Evolutionary conservation across 2,113 vertebrate genomes (phyloP), one percentile per base, ranked within the genome.

Genomic region (Mus spicilegus): DNA sequence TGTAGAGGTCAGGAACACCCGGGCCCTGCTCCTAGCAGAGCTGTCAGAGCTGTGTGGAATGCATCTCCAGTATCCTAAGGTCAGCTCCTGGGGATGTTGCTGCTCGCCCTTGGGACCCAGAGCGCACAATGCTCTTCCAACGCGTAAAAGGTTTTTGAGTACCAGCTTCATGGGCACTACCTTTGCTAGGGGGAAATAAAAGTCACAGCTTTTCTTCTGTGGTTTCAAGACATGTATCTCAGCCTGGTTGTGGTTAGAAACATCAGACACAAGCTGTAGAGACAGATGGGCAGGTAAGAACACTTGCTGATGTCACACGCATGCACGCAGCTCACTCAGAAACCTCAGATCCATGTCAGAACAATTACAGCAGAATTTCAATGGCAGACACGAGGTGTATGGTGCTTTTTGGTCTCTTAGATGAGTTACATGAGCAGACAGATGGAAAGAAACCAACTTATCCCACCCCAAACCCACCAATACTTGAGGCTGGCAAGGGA

Each of bases 21-120:
- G 2, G 10, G 0, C 2, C 3, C 65, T 30, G 11, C 65, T 0
- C 4, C 24, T 30, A 81, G 42, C 11, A 24, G 51, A 26, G 46
- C 65, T 49, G 39, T 17, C 46, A 56, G 51, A 24, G 13, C 33
- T 42, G 7, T 65, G 73, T 39, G 6, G 16, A 75, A 9, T 22
- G 39, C 20, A 54, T 28, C 6, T 75, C 39, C 12, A 13, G 22
- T 8, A 42, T 9, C 49, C 46, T 9, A 30, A 28, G 46, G 8
- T 7, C 2, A 69, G 91, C 0, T 10, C 30, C 13, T 0, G 4
- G 56, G 63, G 28, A 26, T 16, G 67, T 77, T 19, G 51, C 19
- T 24, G 33, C 3, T 61, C 30, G 10, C 36, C 56, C 65, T 20
- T 2, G 9, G 70, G 11, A 39, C 70, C 39, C 49, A 12, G 58